These are phyloP conservation scores for Glandiceps talaboti DNA, from an alignment of 53 echinoderm and acorn worm species.

Conservation along the genomic window DNA sequence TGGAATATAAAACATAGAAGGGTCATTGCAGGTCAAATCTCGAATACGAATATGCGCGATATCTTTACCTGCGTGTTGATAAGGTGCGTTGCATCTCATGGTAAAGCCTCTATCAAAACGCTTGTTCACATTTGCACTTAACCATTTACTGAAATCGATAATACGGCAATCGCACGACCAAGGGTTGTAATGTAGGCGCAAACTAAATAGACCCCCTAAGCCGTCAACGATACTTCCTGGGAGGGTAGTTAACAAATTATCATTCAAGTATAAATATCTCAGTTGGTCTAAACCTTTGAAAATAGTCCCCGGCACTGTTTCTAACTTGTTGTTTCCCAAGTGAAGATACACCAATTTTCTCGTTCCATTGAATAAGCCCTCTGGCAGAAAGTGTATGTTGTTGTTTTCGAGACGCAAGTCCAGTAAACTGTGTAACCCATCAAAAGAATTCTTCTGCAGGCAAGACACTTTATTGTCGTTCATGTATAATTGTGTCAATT, in stretches of 20 bases:
- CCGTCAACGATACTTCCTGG: background rate
- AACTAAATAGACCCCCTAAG: background rate
- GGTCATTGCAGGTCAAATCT: background rate
- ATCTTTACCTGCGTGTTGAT: background rate
- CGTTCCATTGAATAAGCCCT: no score
- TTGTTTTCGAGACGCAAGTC: background rate
- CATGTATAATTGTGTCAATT: no score
- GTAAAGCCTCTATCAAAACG: background rate
- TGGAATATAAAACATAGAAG: background rate
- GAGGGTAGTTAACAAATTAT: background rate
- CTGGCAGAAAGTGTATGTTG: no score
- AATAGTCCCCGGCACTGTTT: background rate
- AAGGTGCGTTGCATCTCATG: background rate
- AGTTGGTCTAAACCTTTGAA: background rate
- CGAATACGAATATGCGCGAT: background rate
- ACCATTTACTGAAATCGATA: background rate
- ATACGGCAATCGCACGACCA: background rate
- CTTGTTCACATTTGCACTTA: background rate
- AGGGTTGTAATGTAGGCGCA: background rate
- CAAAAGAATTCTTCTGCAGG: background rate
- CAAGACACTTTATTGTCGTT: background rate
- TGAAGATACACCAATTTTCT: no score
- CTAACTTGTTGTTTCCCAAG: no score
- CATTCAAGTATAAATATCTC: no score
- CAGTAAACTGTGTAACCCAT: background rate